These are phyloP conservation scores for Atrichornis clamosus DNA, from an alignment of 2,113 vertebrate species.

Conservation along the genomic window DNA sequence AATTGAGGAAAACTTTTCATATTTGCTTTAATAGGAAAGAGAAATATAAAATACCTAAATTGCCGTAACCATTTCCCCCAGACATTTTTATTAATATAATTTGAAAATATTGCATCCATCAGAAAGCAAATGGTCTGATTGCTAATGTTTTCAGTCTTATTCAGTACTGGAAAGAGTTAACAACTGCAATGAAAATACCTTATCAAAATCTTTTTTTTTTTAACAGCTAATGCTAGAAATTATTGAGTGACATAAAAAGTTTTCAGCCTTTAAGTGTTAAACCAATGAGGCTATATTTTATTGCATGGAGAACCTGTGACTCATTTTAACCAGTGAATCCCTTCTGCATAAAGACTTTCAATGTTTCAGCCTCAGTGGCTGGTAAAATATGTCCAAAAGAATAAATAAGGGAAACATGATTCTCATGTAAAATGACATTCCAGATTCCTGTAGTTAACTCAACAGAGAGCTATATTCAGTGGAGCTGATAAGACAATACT, in stretches of 20 bases:
- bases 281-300: constrained; percentile 42
- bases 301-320: constrained; percentile 18
- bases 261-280: constrained; percentile 41
- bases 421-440: constrained; percentile 43
- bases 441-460: constrained; percentile 51
- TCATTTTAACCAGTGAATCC: constrained; percentile 44
- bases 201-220: constrained; percentile 41
- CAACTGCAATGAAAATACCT: neutral
- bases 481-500: constrained; percentile 38
- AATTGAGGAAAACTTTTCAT: constrained; percentile 62
- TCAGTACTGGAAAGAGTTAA: constrained; percentile 16
- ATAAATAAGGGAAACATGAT: constrained; percentile 65
- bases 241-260: constrained; percentile 46
- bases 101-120: neutral
- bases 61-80: constrained; percentile 35
- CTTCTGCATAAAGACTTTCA: constrained; percentile 53
- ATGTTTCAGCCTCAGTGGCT: constrained; percentile 60
- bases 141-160: neutral
- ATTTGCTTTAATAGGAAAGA: constrained; percentile 69
- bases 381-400: constrained; percentile 69
- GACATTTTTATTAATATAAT: constrained; percentile 32
- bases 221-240: constrained; percentile 55
- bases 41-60: constrained; percentile 50
- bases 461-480: constrained; percentile 34
- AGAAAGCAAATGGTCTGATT: constrained; percentile 3